These are phyloP conservation scores for Cossypha caffra DNA, from an alignment of 2,797 vertebrate species.

Conservation along the genomic window DNA sequence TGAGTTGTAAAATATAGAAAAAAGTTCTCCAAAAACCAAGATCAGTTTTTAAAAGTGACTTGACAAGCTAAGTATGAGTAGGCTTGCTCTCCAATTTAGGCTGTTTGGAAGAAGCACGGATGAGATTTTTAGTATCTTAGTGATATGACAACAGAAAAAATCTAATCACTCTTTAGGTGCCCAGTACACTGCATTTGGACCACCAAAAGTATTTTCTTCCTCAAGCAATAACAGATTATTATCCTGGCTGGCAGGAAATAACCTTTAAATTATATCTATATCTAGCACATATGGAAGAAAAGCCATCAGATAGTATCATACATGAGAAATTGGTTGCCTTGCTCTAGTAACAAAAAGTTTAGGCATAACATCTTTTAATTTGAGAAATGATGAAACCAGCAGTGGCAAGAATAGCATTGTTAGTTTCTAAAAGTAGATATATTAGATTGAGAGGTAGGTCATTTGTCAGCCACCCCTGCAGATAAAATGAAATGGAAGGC, in stretches of 20 bases:
- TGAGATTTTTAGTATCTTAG: neutral
- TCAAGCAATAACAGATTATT: neutral
- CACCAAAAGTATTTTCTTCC: neutral
- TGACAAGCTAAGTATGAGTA: neutral
- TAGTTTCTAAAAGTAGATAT: neutral
- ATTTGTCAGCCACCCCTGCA: neutral
- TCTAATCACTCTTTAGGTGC: neutral
- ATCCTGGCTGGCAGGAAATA: neutral
- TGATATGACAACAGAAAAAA: neutral
- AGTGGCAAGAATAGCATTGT: constrained; percentile 13
- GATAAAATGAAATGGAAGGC: neutral
- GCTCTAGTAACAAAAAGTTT: constrained; percentile 21
- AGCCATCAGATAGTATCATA: neutral
- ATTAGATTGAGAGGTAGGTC: neutral
- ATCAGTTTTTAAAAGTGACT: neutral
- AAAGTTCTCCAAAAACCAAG: neutral
- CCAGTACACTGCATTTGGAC: neutral
- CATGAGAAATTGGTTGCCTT: neutral
- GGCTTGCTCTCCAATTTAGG: neutral
- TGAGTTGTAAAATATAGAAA: neutral
- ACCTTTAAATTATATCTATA: neutral
- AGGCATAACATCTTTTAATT: constrained; percentile 43
- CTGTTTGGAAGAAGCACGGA: neutral
- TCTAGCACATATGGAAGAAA: constrained; percentile 1
- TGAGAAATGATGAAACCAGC: constrained; percentile 25